phyloP scores from a whole-genome alignment of 2,113 vertebrate genomes.

The Hymenochirus boettgeri region DNA sequence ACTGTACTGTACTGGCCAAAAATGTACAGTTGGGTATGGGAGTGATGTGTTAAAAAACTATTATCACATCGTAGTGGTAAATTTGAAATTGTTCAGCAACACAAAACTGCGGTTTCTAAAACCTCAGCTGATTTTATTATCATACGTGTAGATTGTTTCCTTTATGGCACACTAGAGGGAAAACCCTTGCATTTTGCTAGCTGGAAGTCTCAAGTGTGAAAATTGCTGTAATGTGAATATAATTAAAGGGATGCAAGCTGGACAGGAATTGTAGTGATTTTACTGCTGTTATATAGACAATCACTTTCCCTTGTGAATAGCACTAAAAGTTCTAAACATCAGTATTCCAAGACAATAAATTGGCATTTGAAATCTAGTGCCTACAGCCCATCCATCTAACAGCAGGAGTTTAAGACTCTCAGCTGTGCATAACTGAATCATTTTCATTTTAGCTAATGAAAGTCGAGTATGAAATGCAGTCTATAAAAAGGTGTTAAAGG shows the following conservation, averaged over 20 bases:
- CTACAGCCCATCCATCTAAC: conserved; percentile 54
- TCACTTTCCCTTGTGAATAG: conserved; percentile 29
- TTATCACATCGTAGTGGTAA: not conserved
- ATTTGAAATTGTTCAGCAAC: not conserved
- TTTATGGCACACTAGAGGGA: not conserved
- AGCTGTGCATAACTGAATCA: conserved; percentile 56
- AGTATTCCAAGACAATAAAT: conserved; percentile 49
- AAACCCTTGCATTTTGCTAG: conserved; percentile 5
- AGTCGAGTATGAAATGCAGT: conserved; percentile 54
- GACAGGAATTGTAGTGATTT: conserved; percentile 25
- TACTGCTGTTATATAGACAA: conserved; percentile 26
- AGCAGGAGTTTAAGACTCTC: conserved; percentile 52
- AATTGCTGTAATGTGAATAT: conserved; percentile 24
- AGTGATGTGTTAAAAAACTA: too few relatives aligned
- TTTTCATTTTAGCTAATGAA: conserved; percentile 59
- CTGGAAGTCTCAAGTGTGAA: conserved; percentile 19
- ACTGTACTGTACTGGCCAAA: too few relatives aligned
- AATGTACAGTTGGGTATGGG: too few relatives aligned
- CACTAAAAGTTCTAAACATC: conserved; percentile 43
- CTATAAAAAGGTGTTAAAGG: conserved; percentile 54
- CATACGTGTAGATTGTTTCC: conserved; percentile 6
- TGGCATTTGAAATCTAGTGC: conserved; percentile 45
- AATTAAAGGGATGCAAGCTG: conserved; percentile 31
- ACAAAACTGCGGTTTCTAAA: not conserved
- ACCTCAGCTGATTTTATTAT: conserved; percentile 14